Evolutionary conservation across 1,140 invertebrate species (phyloP).

Genomic region (Sycobia sp.): DNA sequence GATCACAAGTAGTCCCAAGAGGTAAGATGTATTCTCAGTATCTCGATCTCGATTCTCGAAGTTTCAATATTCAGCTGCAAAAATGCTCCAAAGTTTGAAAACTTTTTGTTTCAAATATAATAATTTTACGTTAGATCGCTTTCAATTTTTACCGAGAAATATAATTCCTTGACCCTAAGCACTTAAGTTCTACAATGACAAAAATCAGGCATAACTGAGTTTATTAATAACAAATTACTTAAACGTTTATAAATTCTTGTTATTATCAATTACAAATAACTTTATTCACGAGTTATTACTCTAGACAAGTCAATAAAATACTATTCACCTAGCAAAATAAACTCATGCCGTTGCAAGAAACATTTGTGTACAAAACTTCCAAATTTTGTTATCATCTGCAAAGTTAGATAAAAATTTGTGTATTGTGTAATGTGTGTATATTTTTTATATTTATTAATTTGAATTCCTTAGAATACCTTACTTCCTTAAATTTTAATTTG

Average conservation of each 20-base stretch:
- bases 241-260: neutral
- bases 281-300: constrained; percentile 12
- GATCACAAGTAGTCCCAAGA: constrained; percentile 32
- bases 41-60: constrained; percentile 26
- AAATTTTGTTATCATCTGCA: constrained; percentile 29
- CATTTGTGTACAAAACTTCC: constrained; percentile 27
- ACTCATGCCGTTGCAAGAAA: constrained; percentile 23
- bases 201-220: constrained; percentile 18
- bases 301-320: constrained; percentile 17
- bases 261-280: neutral
- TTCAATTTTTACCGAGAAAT: constrained; percentile 17
- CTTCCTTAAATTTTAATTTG: constrained; percentile 23
- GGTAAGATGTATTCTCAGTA: constrained; percentile 27
- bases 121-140: constrained; percentile 11
- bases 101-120: constrained; percentile 11
- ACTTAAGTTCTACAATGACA: constrained; percentile 30
- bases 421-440: constrained; percentile 24
- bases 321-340: constrained; percentile 21
- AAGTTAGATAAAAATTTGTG: constrained; percentile 29
- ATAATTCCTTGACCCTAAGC: constrained; percentile 15
- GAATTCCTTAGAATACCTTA: constrained; percentile 20
- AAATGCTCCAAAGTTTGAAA: constrained; percentile 26
- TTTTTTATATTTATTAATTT: constrained; percentile 28
- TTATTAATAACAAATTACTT: constrained; percentile 5
- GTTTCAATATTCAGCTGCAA: constrained; percentile 26